These are phyloP conservation scores for Halyomorpha halys DNA, from an alignment of 1,140 invertebrate species.

Conservation along the genomic window DNA sequence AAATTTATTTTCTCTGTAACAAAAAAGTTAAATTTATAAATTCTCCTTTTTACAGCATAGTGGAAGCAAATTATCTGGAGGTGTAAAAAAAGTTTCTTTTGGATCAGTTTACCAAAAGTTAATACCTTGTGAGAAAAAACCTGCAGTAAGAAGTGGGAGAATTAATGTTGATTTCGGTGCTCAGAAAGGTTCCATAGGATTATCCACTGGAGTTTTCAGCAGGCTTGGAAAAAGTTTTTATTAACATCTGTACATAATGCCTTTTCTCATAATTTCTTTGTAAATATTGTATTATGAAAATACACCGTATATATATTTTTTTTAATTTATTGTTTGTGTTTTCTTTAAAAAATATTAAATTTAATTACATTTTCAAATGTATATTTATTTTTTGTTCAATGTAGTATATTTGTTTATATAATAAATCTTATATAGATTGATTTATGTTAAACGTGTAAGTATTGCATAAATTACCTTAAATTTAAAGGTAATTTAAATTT, in stretches of 20 bases:
- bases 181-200: neutral
- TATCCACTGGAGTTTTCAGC: constrained; percentile 5
- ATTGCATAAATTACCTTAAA: too few relatives aligned
- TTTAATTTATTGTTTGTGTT: too few relatives aligned
- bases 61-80: neutral
- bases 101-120: constrained; percentile 4
- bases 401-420: too few relatives aligned
- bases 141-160: neutral
- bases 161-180: neutral
- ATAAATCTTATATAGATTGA: too few relatives aligned
- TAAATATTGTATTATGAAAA: constrained; percentile 8
- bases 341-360: too few relatives aligned
- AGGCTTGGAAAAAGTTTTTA: neutral
- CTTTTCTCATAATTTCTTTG: neutral
- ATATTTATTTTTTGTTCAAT: too few relatives aligned
- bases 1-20: neutral
- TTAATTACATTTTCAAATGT: too few relatives aligned
- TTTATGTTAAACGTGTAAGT: too few relatives aligned
- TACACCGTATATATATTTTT: too few relatives aligned
- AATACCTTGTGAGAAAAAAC: neutral
- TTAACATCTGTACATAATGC: neutral
- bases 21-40: neutral
- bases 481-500: too few relatives aligned
- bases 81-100: constrained; percentile 10
- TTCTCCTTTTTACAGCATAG: neutral